A percentile compares a stretch with the other conserved stretches of the same genome.
phyloP scores from a whole-genome alignment of 1,140 invertebrate species.

The Pentalonia nigronervosa region DNA sequence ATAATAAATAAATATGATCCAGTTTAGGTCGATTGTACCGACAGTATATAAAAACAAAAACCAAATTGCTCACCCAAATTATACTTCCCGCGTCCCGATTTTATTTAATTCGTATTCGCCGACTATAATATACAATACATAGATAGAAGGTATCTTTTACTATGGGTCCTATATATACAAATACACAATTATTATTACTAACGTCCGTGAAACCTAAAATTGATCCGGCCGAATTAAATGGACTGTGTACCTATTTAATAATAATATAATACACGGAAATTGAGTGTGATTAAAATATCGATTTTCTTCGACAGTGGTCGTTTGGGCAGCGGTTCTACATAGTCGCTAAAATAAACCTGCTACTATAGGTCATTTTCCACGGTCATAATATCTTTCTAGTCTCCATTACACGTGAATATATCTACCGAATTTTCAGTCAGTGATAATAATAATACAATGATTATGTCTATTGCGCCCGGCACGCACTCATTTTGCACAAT shows the following conservation, averaged over 20 bases:
- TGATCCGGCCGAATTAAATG: not conserved
- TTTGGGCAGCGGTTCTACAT: too few species aligned
- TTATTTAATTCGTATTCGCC: not conserved
- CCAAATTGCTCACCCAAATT: slow-evolving; percentile 7
- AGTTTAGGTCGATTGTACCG: not conserved
- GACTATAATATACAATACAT: not conserved
- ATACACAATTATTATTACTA: not conserved
- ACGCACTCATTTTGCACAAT: not conserved
- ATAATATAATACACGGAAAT: not conserved
- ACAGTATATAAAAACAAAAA: slow-evolving; percentile 13
- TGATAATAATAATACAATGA: not conserved
- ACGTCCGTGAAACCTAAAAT: slow-evolving; percentile 40
- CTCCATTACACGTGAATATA: not conserved
- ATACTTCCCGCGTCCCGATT: slow-evolving; percentile 29
- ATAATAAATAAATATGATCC: slow-evolving; percentile 7
- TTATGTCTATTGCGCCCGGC: not conserved
- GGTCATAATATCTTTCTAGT: not conserved
- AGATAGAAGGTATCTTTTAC: not conserved
- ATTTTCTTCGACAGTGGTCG: not conserved
- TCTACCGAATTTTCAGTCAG: not conserved
- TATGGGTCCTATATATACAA: not conserved
- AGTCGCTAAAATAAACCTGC: not conserved
- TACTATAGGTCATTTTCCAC: not conserved
- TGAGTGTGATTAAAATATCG: slow-evolving; percentile 1
- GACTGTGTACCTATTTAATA: too few species aligned